Base-by-base conservation (phyloP, 2,797 vertebrate species). In the Anabas testudineus region DNA sequence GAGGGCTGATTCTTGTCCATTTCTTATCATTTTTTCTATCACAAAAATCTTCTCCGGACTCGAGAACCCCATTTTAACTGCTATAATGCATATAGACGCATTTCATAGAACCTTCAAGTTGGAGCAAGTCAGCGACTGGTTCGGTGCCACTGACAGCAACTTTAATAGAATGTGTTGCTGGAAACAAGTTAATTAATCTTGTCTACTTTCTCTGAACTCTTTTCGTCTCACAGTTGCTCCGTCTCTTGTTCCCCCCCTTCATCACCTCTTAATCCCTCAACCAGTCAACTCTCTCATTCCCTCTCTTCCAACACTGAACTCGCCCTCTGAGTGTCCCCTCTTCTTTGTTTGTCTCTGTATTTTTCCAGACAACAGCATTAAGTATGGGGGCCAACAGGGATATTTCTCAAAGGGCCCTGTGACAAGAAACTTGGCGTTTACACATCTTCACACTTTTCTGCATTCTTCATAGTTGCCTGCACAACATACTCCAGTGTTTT, bases 131-230 rank as follows among this genome's bases (percentile, higher is more conserved):
- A 46, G 26, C n/a, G 64, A 72, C 53, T 6, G 14, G 12, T 42
- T 60, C 47, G 41, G 16, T 9, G 48, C 16, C 15, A 47, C 81
- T 77, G 78, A 81, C 80, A 76, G 80, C 56, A 10, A 30, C 71
- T 81, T 73, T 81, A 88, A 86, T 76, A n/a, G 70, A 59, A 80
- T 83, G 74, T 87, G 72, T 80, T 86, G 84, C 79, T 72, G 57
- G 61, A 76, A 82, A 82, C 80, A 68, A 82, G 55, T 82, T 85
- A 63, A 88, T 90, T 85, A 68, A 87, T 87, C 82, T 81, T 69
- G 74, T 82, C 84, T 55, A 30, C 66, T 78, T 82, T 74, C 69
- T 65, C 77, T 80, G 54, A 53, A 46, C 52, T 52, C 62, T 45
- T 62, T 69, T 60, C 62, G 32, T 65, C 63, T 67, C 19, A 0